These are phyloP conservation scores for Dorcus hopei DNA, from an alignment of 2,888 invertebrate species.

Conservation along the genomic window DNA sequence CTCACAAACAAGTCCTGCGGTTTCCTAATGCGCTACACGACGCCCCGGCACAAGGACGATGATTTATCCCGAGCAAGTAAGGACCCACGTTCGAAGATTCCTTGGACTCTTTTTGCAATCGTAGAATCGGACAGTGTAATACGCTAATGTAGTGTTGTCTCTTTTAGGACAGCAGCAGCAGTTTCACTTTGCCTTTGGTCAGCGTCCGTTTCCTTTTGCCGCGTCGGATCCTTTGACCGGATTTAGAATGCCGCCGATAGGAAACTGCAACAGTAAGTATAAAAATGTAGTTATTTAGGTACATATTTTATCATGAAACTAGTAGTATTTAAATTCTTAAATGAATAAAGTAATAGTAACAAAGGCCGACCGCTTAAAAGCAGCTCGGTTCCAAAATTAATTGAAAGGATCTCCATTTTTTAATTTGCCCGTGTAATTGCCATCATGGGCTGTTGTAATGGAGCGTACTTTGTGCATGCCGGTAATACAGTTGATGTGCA, in stretches of 20 bases:
- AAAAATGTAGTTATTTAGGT: neutral
- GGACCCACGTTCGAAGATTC: neutral
- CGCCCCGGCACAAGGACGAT: slow-evolving; percentile 33
- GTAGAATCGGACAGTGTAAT: slow-evolving; percentile 42
- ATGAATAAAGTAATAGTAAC: neutral
- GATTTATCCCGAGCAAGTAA: slow-evolving; percentile 30
- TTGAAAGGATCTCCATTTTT: slow-evolving; percentile 3
- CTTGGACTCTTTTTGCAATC: too few relatives aligned
- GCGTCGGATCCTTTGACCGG: slow-evolving; percentile 79
- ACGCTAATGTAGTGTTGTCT: slow-evolving; percentile 69
- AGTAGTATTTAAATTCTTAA: neutral
- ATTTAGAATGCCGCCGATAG: slow-evolving; percentile 86
- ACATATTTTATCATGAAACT: too few relatives aligned
- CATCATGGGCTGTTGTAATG: slow-evolving; percentile 20
- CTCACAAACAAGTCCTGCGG: slow-evolving; percentile 46
- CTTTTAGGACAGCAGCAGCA: slow-evolving; percentile 94
- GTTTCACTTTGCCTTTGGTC: slow-evolving; percentile 89
- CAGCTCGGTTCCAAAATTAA: too few relatives aligned
- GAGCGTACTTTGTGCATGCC: slow-evolving; percentile 39
- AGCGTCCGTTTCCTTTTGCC: slow-evolving; percentile 83
- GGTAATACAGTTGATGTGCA: slow-evolving; percentile 40
- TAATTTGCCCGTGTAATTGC: slow-evolving; percentile 14
- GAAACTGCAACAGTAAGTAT: slow-evolving; percentile 90
- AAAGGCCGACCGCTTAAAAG: neutral
- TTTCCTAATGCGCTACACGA: slow-evolving; percentile 44